Evolutionary conservation across 2,888 invertebrate species (phyloP), one percentile per base, ranked within the genome.

Genomic region (Aspidiotus rigidus): DNA sequence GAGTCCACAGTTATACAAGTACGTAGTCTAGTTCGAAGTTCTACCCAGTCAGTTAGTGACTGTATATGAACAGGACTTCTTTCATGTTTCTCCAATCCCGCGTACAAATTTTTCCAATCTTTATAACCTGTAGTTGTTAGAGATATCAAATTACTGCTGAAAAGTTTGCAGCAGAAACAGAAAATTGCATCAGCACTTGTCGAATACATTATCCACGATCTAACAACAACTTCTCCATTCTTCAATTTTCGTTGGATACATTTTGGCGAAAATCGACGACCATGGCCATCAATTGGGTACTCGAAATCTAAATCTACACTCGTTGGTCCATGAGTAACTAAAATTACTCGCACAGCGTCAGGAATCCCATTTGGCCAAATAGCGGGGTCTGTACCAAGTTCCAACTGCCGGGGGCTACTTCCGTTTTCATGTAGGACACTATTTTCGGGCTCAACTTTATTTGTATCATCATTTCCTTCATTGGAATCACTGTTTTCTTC

Each of bases 71-170:
- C 11, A 53, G 28, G 44, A 54, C 28, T 53, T 10, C 17, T 69
- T 70, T 73, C 69, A 70, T 72, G 72, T 39, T 28, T 61, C 69
- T 67, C 70, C 49, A 71, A 57, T 49, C 53, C 69, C 61, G 69
- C 71, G 53, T 69, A 63, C 64, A 71, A 64, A 69, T 72, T 64
- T 67, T 69, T 69, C 72, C 71, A 72, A 41, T 72, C 64, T 64
- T 63, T 64, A 69, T 60, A 70, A 62, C 70, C 71, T 10, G 49
- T 49, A 49, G 49, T 49, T 9, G 49, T 49, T 10, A 49, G 49
- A 13, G n/a, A n/a, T 9, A 49, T 49, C 13, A 10, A 10, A 9
- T 13, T 49, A 49, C 13, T 49, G 9, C 13, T 13, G 49, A 72
- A 72, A 67, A 71, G 59, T 64, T 64, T 64, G 41, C 69, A 72